Evolutionary conservation across 1,140 invertebrate genomes (phyloP).

Genomic region (Tetragonula clypearis): DNA sequence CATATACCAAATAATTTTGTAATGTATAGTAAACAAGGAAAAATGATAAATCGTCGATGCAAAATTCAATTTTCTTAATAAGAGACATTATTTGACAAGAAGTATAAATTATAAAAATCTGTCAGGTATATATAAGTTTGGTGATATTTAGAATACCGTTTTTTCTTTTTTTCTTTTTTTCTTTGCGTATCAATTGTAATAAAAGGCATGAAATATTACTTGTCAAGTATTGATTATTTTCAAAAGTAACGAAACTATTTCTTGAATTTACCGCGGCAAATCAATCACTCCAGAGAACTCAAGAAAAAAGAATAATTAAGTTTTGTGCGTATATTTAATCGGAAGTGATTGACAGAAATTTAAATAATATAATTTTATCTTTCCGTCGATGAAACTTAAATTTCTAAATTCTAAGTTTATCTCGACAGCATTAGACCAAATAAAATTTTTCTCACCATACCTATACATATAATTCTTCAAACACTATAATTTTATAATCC

Average conservation of each 20-base stretch:
- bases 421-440: too few relatives aligned
- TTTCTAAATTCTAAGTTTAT: too few relatives aligned
- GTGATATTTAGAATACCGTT: not conserved
- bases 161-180: not conserved
- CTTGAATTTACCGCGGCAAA: not conserved
- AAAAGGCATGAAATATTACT: not conserved
- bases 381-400: too few relatives aligned
- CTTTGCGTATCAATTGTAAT: not conserved
- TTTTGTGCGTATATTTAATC: too few relatives aligned
- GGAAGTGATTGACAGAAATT: too few relatives aligned
- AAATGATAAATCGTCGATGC: not conserved
- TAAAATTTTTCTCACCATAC: too few relatives aligned
- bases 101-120: not conserved
- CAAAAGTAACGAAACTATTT: not conserved
- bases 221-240: not conserved
- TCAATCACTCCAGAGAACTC: not conserved
- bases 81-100: not conserved
- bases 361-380: too few relatives aligned
- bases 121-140: not conserved
- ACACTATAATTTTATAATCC: too few relatives aligned
- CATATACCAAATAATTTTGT: too few relatives aligned
- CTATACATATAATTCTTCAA: too few relatives aligned
- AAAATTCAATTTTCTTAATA: not conserved
- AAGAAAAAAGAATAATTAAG: not conserved
- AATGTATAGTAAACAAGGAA: not conserved